These are phyloP conservation scores for Sesia apiformis DNA, from an alignment of 2,888 invertebrate species.

Conservation along the genomic window DNA sequence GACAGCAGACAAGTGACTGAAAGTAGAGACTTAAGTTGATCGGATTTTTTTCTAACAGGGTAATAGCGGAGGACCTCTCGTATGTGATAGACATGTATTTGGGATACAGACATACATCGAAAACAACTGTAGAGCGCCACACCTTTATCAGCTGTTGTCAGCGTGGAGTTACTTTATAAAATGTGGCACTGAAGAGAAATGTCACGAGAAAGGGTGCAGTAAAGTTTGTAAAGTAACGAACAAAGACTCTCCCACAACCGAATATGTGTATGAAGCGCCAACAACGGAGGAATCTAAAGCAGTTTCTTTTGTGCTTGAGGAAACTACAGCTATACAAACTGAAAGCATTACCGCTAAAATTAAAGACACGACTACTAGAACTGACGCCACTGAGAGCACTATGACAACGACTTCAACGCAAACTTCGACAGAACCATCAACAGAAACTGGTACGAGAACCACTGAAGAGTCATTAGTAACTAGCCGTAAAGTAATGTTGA, in stretches of 20 bases:
- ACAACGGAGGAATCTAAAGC: too few species aligned
- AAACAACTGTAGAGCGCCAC: constrained; percentile 44
- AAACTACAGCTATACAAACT: neutral
- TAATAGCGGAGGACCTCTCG: constrained; percentile 55
- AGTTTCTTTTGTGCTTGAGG: neutral
- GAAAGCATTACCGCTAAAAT: neutral
- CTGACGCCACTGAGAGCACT: neutral
- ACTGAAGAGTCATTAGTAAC: neutral
- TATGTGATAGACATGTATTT: constrained; percentile 43
- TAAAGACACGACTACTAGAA: neutral
- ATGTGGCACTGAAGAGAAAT: constrained; percentile 45
- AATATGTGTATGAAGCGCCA: too few species aligned
- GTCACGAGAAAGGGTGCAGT: constrained; percentile 30
- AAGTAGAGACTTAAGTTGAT: too few species aligned
- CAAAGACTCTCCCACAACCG: constrained; percentile 29
- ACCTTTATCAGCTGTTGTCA: constrained; percentile 45
- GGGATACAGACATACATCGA: constrained; percentile 56
- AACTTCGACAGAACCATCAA: neutral
- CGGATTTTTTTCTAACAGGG: constrained; percentile 27
- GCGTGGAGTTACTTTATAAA: constrained; percentile 45
- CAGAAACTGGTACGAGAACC: neutral
- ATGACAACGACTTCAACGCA: neutral
- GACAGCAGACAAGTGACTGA: too few species aligned
- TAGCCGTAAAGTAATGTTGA: neutral
- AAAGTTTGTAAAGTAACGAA: constrained; percentile 34